Evolutionary conservation across 2,797 vertebrate species (phyloP).

Genomic region (Sebastolobus alascanus): DNA sequence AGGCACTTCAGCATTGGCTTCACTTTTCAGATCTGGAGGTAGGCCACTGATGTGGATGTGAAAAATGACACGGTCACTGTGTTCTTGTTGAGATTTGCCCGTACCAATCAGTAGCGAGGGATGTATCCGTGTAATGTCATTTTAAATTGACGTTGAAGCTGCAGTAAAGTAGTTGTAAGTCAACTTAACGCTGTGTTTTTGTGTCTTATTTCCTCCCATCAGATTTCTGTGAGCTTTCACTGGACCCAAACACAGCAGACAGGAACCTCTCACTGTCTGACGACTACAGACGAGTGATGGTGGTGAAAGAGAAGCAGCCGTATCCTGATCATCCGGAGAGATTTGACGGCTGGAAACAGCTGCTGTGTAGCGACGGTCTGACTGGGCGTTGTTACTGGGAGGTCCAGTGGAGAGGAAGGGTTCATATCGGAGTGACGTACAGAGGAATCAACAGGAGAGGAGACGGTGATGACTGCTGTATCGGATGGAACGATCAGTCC

Average conservation of each 20-base stretch:
- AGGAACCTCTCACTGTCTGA: conserved; percentile 26
- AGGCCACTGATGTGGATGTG: too few relatives aligned
- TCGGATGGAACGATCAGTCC: conserved; percentile 41
- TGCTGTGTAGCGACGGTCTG: conserved; percentile 7
- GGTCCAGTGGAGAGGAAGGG: conserved; percentile 34
- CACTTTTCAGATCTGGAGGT: too few relatives aligned
- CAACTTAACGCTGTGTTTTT: background rate
- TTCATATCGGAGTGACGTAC: conserved; percentile 25
- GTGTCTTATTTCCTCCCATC: background rate
- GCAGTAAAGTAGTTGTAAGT: background rate
- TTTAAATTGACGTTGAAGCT: background rate
- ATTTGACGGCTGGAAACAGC: conserved; percentile 31
- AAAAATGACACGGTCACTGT: too few relatives aligned
- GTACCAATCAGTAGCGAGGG: background rate
- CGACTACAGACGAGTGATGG: background rate
- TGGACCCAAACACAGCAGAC: conserved; percentile 47
- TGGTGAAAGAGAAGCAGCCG: conserved; percentile 13
- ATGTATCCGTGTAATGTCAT: background rate
- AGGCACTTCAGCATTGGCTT: too few relatives aligned
- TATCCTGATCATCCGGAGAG: conserved; percentile 39
- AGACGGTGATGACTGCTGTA: background rate
- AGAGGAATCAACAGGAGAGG: conserved; percentile 29
- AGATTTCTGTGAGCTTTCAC: conserved; percentile 21
- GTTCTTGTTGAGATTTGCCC: background rate
- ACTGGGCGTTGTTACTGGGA: conserved; percentile 50